A percentile compares a stretch with the other conserved stretches of the same genome.
Evolutionary conservation across 2,797 vertebrate genomes (phyloP).

Genomic region (Muscicapa comitata): DNA sequence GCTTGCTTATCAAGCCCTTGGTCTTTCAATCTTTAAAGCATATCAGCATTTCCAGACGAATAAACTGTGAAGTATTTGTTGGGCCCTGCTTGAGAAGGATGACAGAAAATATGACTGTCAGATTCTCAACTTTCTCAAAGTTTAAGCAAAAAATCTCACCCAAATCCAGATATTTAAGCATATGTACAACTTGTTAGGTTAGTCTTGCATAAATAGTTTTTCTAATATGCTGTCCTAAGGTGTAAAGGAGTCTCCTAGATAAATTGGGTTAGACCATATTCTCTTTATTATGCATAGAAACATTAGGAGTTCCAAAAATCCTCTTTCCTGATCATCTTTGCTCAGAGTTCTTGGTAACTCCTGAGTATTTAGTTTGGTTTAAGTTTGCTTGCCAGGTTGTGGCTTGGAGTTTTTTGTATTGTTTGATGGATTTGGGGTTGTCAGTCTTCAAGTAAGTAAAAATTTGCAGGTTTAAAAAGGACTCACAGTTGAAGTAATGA

Average conservation of each 20-base stretch:
- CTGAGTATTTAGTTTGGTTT: neutral
- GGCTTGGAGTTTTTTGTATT: neutral
- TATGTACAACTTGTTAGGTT: accelerated
- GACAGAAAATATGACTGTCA: neutral
- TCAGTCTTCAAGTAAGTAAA: neutral
- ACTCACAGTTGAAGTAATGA: neutral
- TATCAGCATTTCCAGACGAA: neutral
- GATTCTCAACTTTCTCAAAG: neutral
- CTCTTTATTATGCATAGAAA: neutral
- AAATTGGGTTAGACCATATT: neutral
- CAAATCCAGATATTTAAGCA: neutral
- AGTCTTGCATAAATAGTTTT: neutral
- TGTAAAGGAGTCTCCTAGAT: neutral
- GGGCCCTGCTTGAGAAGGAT: neutral
- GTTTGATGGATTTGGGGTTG: accelerated
- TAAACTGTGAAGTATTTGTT: neutral
- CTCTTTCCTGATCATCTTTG: neutral
- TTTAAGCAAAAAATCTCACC: neutral
- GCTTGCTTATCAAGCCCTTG: neutral
- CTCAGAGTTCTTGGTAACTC: neutral
- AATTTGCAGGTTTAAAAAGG: neutral
- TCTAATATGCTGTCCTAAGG: neutral
- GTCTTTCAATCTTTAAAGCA: neutral
- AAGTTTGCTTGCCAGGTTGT: neutral
- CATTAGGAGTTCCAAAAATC: neutral